phyloP scores from a whole-genome alignment of 2,888 invertebrate species.

The Cataglyphis cursor region DNA sequence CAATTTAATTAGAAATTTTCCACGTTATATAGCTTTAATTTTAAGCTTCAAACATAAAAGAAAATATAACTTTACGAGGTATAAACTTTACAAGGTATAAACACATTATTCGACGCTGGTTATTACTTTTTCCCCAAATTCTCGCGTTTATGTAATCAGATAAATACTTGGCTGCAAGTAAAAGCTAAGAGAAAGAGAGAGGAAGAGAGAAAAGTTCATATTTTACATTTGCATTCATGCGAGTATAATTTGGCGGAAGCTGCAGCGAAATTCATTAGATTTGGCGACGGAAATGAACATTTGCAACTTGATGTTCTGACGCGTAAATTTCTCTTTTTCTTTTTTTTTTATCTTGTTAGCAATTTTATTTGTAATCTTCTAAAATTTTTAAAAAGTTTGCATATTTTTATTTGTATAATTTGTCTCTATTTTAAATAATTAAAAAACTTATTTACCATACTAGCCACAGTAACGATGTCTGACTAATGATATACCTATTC shows the following conservation, averaged over 20 bases:
- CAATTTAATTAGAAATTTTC: neutral
- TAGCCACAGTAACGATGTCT: neutral
- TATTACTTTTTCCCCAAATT: slow-evolving; percentile 43
- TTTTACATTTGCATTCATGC: slow-evolving; percentile 42
- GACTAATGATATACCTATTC: slow-evolving; percentile 7
- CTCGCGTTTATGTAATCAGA: slow-evolving; percentile 23
- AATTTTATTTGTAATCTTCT: slow-evolving; percentile 3
- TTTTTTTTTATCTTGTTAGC: slow-evolving; percentile 44
- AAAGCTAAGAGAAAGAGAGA: slow-evolving; percentile 5
- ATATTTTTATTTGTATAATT: slow-evolving; percentile 6
- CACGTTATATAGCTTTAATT: neutral
- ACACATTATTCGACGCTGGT: slow-evolving; percentile 37
- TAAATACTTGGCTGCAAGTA: slow-evolving; percentile 42
- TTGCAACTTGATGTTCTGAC: slow-evolving; percentile 55
- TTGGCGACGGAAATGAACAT: slow-evolving; percentile 39
- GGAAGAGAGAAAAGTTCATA: slow-evolving; percentile 18
- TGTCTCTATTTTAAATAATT: neutral
- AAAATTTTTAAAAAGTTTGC: slow-evolving; percentile 5
- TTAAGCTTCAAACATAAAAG: neutral
- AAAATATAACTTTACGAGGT: slow-evolving; percentile 34
- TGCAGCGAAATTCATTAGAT: slow-evolving; percentile 47
- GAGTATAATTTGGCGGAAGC: slow-evolving; percentile 21
- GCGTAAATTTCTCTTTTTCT: slow-evolving; percentile 4
- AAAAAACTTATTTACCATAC: neutral
- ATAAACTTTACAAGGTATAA: slow-evolving; percentile 29